phyloP scores from a whole-genome alignment of 1,140 invertebrate genomes.

The Drosophila rhopaloa region DNA sequence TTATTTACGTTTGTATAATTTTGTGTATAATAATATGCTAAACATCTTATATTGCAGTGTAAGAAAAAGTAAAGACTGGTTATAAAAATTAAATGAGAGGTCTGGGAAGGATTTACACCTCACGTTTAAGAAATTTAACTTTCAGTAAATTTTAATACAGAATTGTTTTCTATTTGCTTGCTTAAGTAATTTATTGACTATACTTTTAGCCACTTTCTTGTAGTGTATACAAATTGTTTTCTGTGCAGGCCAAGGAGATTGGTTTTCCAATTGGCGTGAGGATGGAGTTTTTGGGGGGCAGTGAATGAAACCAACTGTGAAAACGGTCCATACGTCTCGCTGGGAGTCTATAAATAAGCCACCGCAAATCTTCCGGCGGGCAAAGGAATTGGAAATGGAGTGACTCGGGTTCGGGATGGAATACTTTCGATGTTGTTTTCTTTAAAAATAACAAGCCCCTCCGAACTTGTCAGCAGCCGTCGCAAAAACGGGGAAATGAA shows the following conservation, averaged over 20 bases:
- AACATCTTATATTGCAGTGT: no score
- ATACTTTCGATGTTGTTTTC: constrained; percentile 47
- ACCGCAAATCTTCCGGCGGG: constrained; percentile 34
- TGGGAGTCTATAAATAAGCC: constrained; percentile 55
- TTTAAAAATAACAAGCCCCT: constrained; percentile 47
- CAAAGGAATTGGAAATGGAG: constrained; percentile 35
- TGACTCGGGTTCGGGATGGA: constrained; percentile 28
- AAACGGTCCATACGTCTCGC: constrained; percentile 51
- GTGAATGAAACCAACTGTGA: constrained; percentile 73
- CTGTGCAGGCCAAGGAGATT: constrained; percentile 2
- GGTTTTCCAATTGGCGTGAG: constrained; percentile 9
- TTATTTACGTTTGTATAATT: no score
- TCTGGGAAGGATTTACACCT: no score
- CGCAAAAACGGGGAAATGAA: constrained; percentile 35
- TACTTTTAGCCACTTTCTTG: no score
- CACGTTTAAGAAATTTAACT: no score
- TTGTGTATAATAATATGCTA: no score
- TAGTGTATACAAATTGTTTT: not conserved
- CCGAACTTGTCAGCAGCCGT: constrained; percentile 53
- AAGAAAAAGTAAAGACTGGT: no score
- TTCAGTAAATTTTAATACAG: no score
- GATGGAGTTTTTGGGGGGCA: constrained; percentile 20
- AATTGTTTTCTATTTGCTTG: no score
- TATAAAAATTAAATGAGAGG: no score
- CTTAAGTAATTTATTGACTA: no score